Percentiles rank a stretch among this genome's conserved stretches.
phyloP scores from a whole-genome alignment of 2,797 vertebrate species.

The Peromyscus melanophrys region DNA sequence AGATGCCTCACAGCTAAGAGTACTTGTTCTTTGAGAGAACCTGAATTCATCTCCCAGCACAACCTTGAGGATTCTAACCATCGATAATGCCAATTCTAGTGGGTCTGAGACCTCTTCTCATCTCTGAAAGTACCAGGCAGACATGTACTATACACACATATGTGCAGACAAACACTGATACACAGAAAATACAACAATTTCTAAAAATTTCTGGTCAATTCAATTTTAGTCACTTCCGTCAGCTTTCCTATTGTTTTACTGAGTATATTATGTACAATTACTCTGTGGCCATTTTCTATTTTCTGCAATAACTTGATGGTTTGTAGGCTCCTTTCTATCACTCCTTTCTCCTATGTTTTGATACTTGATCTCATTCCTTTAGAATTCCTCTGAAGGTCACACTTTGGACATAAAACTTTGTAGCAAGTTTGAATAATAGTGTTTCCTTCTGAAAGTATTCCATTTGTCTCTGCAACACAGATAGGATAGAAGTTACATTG shows the following conservation, averaged over 20 bases:
- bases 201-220: neutral
- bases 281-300: slow-evolving; percentile 9
- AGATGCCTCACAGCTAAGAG: neutral
- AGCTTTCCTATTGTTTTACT: neutral
- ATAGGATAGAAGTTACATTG: neutral
- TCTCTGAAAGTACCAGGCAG: neutral
- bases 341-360: slow-evolving; percentile 14
- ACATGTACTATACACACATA: neutral
- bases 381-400: neutral
- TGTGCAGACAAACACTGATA: neutral
- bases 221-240: neutral
- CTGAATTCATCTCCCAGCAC: neutral
- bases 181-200: neutral
- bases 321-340: neutral
- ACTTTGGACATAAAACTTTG: neutral
- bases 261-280: neutral
- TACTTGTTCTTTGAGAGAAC: neutral
- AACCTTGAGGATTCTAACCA: neutral
- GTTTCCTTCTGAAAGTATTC: neutral
- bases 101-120: neutral
- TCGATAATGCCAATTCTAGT: neutral
- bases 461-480: neutral
- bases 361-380: neutral
- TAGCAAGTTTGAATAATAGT: neutral
- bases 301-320: neutral